Base-by-base conservation (phyloP, 1,140 invertebrate species). In the Teleopsis dalmanni region DNA sequence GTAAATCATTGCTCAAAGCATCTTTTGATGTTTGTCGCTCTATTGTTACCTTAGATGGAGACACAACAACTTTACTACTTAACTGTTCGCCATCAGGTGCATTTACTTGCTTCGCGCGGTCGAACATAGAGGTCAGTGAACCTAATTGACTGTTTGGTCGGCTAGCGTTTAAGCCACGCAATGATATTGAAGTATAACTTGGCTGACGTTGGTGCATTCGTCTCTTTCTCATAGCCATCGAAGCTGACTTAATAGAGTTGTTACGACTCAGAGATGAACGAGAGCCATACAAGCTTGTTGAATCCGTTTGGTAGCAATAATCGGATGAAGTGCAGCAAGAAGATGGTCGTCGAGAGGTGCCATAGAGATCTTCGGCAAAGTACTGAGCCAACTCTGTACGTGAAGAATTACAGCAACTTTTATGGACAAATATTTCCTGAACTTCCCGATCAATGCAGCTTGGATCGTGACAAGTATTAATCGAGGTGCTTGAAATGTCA, bases 231-330 rank as follows among this genome's bases (percentile, higher is more conserved):
- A 66, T 52, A 10, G 62, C 48, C 0, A 59, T 61, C 9, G 65
- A 69, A 1, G 63, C 65, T 1, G 65, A 69, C 37, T 69, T 69
- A 19, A 70, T 67, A 3, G 66, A 70, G 21, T 65, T 67, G 26
- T 69, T 67, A 29, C 63, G 56, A 34, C 65, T 69, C 11, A 70
- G 44, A 13, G 66, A 69, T 29, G 65, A 69, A 14, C 66, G 44
- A 0, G 66, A 69, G 0, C 66, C 66, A 6, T 70, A 69, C 7
- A 70, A 46, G 38, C 66, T 70, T 4, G 65, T 69, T 1, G 66
- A 70, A 47, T 69, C 65, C 13, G 65, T 69, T 31, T 69, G 65
- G 35, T 69, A 69, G 57, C 65, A 69, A 40, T 69, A 69, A 16
- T 69, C 65, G 9, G 65, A 69, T 21, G 63, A 62, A 26, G 65